Evolutionary conservation across 2,113 vertebrate genomes (phyloP), one percentile per base, ranked within the genome.

Genomic region (Microtus ochrogaster): DNA sequence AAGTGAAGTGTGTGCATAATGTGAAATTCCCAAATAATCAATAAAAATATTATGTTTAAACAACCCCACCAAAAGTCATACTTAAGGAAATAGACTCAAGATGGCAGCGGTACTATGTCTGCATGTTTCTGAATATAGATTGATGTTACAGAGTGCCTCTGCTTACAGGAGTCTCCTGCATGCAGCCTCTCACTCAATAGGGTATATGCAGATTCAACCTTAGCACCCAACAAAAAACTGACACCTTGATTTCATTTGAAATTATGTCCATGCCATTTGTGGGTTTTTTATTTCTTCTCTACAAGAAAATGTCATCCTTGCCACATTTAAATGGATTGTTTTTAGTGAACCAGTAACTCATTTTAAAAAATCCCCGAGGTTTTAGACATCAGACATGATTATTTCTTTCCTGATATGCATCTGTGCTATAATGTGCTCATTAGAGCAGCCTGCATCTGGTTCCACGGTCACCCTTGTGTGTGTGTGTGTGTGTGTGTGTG

Each of bases 311-410:
- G 17, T 7, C 86, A n/a, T 44, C 52, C n/a, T 21, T 74, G 2
- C 94, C 97, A 94, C 55, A 91, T 89, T 55, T 70, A 8, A 92
- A 92, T 65, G 13, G 58, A 89, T 96, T 97, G 78, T 93, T 96
- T 96, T 89, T 95, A 90, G 87, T 86, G 58, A 81, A 83, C 88
- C 79, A 72, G 36, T 47, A 98, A 97, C 61, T 72, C 41, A 14
- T 66, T 82, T 88, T 4, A 91, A 89, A 90, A 33, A 39, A 96
- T 91, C 97, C 82, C 47, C 93, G 82, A 41, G 65, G 16, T 86
- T 97, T 90, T 21, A 55, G 94, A 97, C 94, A 98, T 98, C 94
- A 93, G 95, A 94, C 96, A 97, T 97, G 95, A 96, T 98, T 95
- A 97, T 90, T 96, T 97, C 81, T 93, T 97, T 73, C 89, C 94